Evolutionary conservation across 2,888 invertebrate genomes (phyloP).

Genomic region (Mystacides longicornis): DNA sequence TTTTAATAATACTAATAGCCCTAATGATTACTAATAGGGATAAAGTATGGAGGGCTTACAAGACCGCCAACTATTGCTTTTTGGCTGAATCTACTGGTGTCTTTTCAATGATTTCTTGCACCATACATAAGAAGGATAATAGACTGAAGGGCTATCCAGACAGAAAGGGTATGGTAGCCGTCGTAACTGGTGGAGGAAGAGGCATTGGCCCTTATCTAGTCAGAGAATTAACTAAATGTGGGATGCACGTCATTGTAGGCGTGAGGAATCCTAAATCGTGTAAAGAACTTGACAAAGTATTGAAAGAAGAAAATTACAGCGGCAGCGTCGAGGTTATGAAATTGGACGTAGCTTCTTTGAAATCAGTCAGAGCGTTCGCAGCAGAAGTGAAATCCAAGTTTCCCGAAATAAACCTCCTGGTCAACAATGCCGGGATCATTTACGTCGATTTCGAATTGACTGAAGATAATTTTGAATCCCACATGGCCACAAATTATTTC

Average conservation of each 20-base stretch:
- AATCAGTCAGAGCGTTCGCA: slow-evolving; percentile 71
- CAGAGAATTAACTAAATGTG: slow-evolving; percentile 65
- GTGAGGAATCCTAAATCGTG: slow-evolving; percentile 60
- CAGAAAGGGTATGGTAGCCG: slow-evolving; percentile 60
- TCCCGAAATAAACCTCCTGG: slow-evolving; percentile 60
- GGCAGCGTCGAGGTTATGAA: slow-evolving; percentile 59
- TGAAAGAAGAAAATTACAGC: slow-evolving; percentile 42
- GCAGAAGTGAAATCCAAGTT: slow-evolving; percentile 55
- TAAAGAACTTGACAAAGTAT: slow-evolving; percentile 37
- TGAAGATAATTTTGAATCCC: slow-evolving; percentile 77
- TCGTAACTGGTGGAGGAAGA: slow-evolving; percentile 80
- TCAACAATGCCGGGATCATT: slow-evolving; percentile 91
- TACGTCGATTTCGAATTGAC: slow-evolving; percentile 71
- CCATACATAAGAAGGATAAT: slow-evolving; percentile 32
- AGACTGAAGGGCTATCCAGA: slow-evolving; percentile 57
- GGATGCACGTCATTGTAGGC: slow-evolving; percentile 67
- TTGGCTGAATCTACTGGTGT: background rate
- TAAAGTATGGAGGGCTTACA: background rate
- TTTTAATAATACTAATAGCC: background rate
- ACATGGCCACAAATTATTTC: slow-evolving; percentile 81
- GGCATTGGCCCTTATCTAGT: slow-evolving; percentile 77
- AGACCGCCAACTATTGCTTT: background rate
- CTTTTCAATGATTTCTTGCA: background rate
- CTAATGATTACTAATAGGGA: background rate
- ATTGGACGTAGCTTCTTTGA: slow-evolving; percentile 68